Evolutionary conservation across 2,888 invertebrate genomes (phyloP), one percentile per base, ranked within the genome.

Genomic region (Micropterix aruncella): DNA sequence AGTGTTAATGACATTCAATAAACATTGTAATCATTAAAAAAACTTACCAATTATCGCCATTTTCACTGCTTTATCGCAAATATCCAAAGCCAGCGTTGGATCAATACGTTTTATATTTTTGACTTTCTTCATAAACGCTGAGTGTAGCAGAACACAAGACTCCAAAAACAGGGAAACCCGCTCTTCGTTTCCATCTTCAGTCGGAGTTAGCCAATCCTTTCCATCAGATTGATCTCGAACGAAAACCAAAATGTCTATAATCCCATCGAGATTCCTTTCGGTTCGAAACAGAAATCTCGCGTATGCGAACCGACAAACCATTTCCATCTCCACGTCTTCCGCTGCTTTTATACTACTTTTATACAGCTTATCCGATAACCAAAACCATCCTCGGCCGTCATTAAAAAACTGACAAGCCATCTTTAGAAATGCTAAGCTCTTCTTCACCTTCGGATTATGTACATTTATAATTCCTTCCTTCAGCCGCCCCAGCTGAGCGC

Each of bases 321-420:
- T 69, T 40, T 73, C 71, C 1, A 66, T 51, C 4, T 64, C 47
- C 48, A 62, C 70, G 42, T 61, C 57, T 44, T 65, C 63, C 1
- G 66, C 63, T 1, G 70, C 62, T 1, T 66, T 67, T 16, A 74
- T 65, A 1, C 66, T 51, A 2, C 70, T 65, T 3, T 70, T 53
- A 46, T 67, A 65, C 41, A 77, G 59, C 53, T 75, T 74, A 51
- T 76, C 73, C 0, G 75, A 73, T 9, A 77, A 55, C 77, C 77
- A 77, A 49, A 73, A 57, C 55, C 75, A 73, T 1, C 70, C 70
- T 52, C 67, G 66, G 17, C 65, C 67, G 45, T 55, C 54, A 38
- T 66, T 62, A 16, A 66, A 58, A 50, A 68, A 75, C 48, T 56
- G 44, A 36, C 64, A 46, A 0, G 69, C 73, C 1, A 74, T 54